A percentile compares a stretch with the other conserved stretches of the same genome.
Evolutionary conservation across 1,140 invertebrate genomes (phyloP).

Genomic region (Drusus annulatus): DNA sequence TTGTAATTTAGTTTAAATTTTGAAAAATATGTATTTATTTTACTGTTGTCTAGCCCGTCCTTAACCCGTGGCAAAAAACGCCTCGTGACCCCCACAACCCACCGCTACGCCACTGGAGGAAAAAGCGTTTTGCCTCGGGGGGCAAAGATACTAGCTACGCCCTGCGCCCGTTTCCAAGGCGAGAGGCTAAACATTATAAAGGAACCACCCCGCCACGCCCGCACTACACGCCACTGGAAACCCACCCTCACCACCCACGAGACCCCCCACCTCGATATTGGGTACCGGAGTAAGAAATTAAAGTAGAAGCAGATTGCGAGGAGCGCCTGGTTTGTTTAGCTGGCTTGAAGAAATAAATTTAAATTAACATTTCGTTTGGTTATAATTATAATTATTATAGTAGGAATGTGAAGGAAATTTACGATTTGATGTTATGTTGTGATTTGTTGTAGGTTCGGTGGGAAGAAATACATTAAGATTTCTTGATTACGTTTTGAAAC

Average conservation of each 20-base stretch:
- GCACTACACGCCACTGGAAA: background rate
- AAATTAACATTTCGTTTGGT: too few relatives aligned
- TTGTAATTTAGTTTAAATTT: too few relatives aligned
- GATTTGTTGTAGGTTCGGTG: background rate
- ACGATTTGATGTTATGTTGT: too few relatives aligned
- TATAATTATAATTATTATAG: too few relatives aligned
- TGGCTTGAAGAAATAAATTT: conserved; percentile 7
- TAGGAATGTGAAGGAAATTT: too few relatives aligned
- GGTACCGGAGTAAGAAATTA: conserved; percentile 22
- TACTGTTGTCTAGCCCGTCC: background rate
- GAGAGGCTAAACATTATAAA: conserved; percentile 29
- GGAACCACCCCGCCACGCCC: background rate
- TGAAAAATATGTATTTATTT: too few relatives aligned
- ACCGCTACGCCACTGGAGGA: conserved; percentile 26
- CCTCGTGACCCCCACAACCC: conserved; percentile 35
- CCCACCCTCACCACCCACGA: too few relatives aligned
- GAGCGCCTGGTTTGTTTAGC: background rate
- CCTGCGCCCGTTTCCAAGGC: conserved; percentile 11
- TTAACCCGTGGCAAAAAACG: conserved; percentile 12
- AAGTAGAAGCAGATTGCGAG: background rate
- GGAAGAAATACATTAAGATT: background rate
- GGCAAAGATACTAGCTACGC: background rate
- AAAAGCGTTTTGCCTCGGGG: background rate
- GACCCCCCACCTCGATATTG: too few relatives aligned
- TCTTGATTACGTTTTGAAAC: too few relatives aligned